A percentile compares a stretch with the other conserved stretches of the same genome.
These are phyloP conservation scores for Pheosia gnoma DNA, from an alignment of 2,888 invertebrate genomes.

Conservation along the genomic window DNA sequence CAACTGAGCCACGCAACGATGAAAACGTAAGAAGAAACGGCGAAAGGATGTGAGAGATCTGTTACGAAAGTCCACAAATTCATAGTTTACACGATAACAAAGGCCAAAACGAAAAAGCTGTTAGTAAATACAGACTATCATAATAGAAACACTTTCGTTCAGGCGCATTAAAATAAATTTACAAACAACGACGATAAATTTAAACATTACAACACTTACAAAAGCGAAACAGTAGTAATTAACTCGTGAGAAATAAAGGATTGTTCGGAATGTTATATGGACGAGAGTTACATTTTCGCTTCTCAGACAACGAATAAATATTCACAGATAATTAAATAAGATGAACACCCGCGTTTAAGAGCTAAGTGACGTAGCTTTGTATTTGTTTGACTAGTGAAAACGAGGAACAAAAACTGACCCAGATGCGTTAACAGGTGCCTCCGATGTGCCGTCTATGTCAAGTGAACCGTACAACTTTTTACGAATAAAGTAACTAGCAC, in stretches of 20 bases:
- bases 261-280: constrained; percentile 36
- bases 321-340: constrained; percentile 43
- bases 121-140: constrained; percentile 23
- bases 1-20: constrained; percentile 71
- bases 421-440: constrained; percentile 67
- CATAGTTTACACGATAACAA: constrained; percentile 38
- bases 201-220: constrained; percentile 36
- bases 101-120: constrained; percentile 25
- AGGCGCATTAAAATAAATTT: constrained; percentile 31
- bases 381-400: constrained; percentile 73
- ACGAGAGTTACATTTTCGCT: constrained; percentile 38
- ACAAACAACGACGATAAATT: constrained; percentile 35
- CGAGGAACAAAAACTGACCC: constrained; percentile 65
- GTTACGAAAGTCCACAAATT: constrained; percentile 38
- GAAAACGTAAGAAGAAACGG: constrained; percentile 58
- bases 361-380: constrained; percentile 41
- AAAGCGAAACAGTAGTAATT: constrained; percentile 30
- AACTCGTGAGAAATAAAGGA: constrained; percentile 37
- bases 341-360: constrained; percentile 42
- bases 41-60: constrained; percentile 57
- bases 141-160: constrained; percentile 44
- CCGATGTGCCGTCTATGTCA: constrained; percentile 49
- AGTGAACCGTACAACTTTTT: constrained; percentile 61
- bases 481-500: constrained; percentile 42
- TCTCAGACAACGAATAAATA: constrained; percentile 22